Evolutionary conservation across 2,113 vertebrate species (phyloP), one percentile per base, ranked within the genome.

Genomic region (Spizaetus ornatus): DNA sequence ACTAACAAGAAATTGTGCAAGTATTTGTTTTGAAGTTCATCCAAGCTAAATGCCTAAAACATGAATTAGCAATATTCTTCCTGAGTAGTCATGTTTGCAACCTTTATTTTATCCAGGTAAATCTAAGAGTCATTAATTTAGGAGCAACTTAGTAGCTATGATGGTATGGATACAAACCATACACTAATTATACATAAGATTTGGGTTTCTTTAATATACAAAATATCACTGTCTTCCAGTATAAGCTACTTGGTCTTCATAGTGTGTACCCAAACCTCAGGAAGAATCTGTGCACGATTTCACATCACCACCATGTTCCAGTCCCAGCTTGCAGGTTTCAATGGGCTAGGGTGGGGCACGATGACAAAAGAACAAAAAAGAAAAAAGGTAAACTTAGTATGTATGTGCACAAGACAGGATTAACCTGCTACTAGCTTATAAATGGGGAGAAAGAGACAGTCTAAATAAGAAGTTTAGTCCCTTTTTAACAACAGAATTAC

Each of bases 161-260:
- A 48, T 70, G 11, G 7, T 34, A 4, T 25, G 22, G 36, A 61
- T 77, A 50, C 27, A 94, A 83, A 40, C 2, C 15, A 38, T 18
- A 59, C 11, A 42, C 7, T 55, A 6, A 40, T 59, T 59, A 67
- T 55, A 25, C 1, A 1, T 29, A 78, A 62, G 23, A 11, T 50
- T 32, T 53, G 4, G 14, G 0, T 0, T 1, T 3, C 19, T 66
- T 73, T 36, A 36, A 34, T 32, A 23, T 29, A 32, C 2, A 48
- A 36, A 58, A 63, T 45, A 1, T 83, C 50, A 56, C 1, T 42
- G 23, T 62, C 15, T 63, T 82, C 31, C 20, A 31, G 10, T 23
- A 67, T 71, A 71, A 82, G 2, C 21, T 40, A n/a, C 20, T 55
- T 55, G 6, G 11, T 76, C 31, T 32, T 67, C 52, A 38, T 9